phyloP scores from a whole-genome alignment of 2,113 vertebrate species.

The Prinia subflava region DNA sequence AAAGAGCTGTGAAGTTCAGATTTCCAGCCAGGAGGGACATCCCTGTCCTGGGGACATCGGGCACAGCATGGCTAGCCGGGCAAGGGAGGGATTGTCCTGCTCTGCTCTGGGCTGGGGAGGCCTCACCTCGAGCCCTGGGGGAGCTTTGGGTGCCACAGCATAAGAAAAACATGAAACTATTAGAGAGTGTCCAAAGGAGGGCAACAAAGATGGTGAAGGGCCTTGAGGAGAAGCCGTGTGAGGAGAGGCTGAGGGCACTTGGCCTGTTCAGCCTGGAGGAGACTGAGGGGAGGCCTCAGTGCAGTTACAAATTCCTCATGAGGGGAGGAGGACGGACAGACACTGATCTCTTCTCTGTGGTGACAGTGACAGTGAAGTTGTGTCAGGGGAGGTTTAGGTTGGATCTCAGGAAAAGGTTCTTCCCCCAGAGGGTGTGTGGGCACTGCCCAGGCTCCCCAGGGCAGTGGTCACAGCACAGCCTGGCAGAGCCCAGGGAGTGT shows the following conservation, averaged over 20 bases:
- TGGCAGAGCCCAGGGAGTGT: background rate
- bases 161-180: background rate
- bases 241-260: background rate
- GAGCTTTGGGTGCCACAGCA: background rate
- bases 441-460: background rate
- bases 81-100: background rate
- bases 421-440: background rate
- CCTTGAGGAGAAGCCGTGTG: background rate
- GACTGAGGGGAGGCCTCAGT: background rate
- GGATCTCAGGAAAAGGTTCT: background rate
- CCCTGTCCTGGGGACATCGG: background rate
- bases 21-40: background rate
- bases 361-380: background rate
- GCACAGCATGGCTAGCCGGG: background rate
- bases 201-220: accelerated
- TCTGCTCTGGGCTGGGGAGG: background rate
- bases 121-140: background rate
- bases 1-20: background rate
- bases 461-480: background rate
- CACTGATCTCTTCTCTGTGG: background rate
- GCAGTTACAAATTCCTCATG: background rate
- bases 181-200: background rate
- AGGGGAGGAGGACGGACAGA: background rate
- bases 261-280: background rate
- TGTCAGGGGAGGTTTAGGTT: background rate